phyloP scores from a whole-genome alignment of 2,888 invertebrate genomes.

The Thecocarcelia acutangulata region DNA sequence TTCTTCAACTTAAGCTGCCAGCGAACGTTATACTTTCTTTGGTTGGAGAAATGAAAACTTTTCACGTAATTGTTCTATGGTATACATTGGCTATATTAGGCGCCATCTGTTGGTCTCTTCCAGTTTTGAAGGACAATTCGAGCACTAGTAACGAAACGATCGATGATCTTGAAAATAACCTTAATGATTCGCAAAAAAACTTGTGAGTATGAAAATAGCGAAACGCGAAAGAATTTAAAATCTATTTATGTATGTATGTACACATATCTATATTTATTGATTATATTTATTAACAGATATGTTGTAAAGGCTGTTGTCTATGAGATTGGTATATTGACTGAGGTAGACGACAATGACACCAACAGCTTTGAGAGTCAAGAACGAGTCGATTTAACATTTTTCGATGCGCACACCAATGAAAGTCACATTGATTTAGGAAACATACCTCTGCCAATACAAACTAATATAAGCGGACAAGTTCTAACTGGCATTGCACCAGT shows the following conservation, averaged over 20 bases:
- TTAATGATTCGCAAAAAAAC: slow-evolving; percentile 78
- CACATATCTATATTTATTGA: not conserved
- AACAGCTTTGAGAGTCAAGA: slow-evolving; percentile 82
- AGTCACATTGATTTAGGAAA: slow-evolving; percentile 82
- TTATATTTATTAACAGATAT: slow-evolving; percentile 79
- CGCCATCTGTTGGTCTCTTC: slow-evolving; percentile 74
- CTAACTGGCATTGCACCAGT: slow-evolving; percentile 83
- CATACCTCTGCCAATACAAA: slow-evolving; percentile 83
- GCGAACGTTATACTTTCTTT: too few species aligned
- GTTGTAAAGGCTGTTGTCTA: slow-evolving; percentile 84
- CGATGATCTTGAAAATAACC: slow-evolving; percentile 74
- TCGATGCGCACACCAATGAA: slow-evolving; percentile 82
- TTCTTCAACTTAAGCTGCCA: too few species aligned
- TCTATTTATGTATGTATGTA: too few species aligned
- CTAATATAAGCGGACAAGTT: slow-evolving; percentile 83
- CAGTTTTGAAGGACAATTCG: slow-evolving; percentile 75
- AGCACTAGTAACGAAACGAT: slow-evolving; percentile 77
- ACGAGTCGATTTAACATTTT: slow-evolving; percentile 83
- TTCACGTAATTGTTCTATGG: slow-evolving; percentile 71
- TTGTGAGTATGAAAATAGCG: slow-evolving; percentile 75
- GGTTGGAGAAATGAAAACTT: slow-evolving; percentile 72
- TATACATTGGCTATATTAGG: slow-evolving; percentile 74
- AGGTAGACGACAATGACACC: slow-evolving; percentile 82
- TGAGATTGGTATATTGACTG: slow-evolving; percentile 84
- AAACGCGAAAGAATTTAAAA: not conserved